Evolutionary conservation across 2,797 vertebrate genomes (phyloP), one percentile per base, ranked within the genome.

Genomic region (Prionace glauca): DNA sequence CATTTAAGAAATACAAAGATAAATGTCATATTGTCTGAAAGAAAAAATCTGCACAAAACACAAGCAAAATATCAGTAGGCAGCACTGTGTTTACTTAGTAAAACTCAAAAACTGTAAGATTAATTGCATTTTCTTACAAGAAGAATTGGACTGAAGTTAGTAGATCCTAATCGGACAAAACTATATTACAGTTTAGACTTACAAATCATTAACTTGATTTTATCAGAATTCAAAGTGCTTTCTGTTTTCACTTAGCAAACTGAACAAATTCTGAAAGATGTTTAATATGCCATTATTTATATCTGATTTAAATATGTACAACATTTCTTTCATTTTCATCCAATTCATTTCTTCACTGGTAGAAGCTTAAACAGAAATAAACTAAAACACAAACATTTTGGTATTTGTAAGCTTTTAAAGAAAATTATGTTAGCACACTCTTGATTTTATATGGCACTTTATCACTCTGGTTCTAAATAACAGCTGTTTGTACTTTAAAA

Each of bases 401-500:
- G 67, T 45, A 72, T 50, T 41, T 45, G 69, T 41, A 94, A 72
- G 41, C 65, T 95, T 45, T 94, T 72, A 32, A 94, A 90, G 56
- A 90, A 90, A 62, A 90, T n/a, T 0, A 84, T 62, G 32, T 91
- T 18, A 65, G 29, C 41, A 32, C 12, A 60, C 29, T 94, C 67
- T 74, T 29, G 69, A 95, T 74, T 74, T 50, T 32, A 77, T 50
- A n/a, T 77, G 69, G 41, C 11, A 74, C 41, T 95, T 77, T 94
- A 72, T 14, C 36, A 45, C 69, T 94, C 65, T 24, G 50, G n/a
- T 56, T 56, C 71, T 18, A 77, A 56, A 41, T 12, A 72, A 95
- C 93, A 95, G 71, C 93, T 95, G 93, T 95, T 95, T 95, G 93
- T 74, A 77, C 77, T 95, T 95, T 50, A 95, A 29, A 50, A 77